Percentiles rank a stretch among this genome's conserved stretches.
These are phyloP conservation scores for Diabrotica balteata DNA, from an alignment of 2,888 invertebrate species.

Conservation along the genomic window DNA sequence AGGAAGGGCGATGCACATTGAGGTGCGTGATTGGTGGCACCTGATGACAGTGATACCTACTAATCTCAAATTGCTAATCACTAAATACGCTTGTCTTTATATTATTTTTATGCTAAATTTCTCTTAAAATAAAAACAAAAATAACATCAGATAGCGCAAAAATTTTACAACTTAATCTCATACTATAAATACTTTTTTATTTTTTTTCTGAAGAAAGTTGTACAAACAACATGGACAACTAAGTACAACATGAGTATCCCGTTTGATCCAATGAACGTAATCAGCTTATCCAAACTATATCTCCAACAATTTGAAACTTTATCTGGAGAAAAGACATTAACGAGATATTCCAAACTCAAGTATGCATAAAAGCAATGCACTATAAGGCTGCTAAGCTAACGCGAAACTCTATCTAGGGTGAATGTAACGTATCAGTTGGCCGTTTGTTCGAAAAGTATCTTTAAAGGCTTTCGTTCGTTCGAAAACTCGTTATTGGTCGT, in stretches of 20 bases:
- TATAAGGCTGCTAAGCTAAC: constrained; percentile 31
- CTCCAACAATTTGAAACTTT: constrained; percentile 21
- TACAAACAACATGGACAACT: background rate
- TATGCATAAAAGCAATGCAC: constrained; percentile 30
- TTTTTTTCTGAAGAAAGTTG: too few species aligned
- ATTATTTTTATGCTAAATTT: too few species aligned
- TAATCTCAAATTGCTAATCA: too few species aligned
- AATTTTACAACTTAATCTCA: too few species aligned
- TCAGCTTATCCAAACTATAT: constrained; percentile 18
- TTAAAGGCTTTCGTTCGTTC: constrained; percentile 5
- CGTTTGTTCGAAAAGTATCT: constrained; percentile 12
- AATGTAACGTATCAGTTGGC: constrained; percentile 26
- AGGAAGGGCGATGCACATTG: too few species aligned
- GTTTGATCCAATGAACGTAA: constrained; percentile 18
- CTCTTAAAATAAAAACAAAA: too few species aligned
- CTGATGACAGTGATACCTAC: too few species aligned
- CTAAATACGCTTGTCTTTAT: too few species aligned
- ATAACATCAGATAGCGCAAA: too few species aligned
- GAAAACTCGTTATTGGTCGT: too few species aligned
- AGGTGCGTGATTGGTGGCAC: too few species aligned
- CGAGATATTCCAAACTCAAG: constrained; percentile 25
- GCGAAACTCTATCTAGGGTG: constrained; percentile 34
- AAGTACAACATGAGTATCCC: background rate
- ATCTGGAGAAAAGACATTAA: constrained; percentile 25
- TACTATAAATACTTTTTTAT: too few species aligned